These are phyloP conservation scores for Orthonevra nobilis DNA, from an alignment of 2,888 invertebrate species.

Conservation along the genomic window DNA sequence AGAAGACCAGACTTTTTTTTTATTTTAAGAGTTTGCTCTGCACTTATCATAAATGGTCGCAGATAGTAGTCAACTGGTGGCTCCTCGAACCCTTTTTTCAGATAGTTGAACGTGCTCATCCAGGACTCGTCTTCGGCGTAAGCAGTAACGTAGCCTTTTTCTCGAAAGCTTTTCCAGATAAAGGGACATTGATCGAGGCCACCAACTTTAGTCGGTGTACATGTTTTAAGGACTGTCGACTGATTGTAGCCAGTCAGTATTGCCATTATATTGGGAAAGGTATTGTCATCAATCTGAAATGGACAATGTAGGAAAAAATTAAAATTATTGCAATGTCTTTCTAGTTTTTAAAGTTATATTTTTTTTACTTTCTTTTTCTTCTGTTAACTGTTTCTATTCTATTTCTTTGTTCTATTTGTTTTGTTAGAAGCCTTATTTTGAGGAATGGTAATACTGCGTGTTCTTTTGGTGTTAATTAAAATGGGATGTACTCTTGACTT, in stretches of 20 bases:
- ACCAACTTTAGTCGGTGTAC: constrained; percentile 81
- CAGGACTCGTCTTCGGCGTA: constrained; percentile 88
- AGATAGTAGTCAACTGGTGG: constrained; percentile 92
- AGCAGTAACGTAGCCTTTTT: constrained; percentile 87
- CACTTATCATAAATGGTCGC: constrained; percentile 86
- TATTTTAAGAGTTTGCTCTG: constrained; percentile 82
- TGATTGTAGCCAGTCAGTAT: constrained; percentile 86
- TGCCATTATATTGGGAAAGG: constrained; percentile 94
- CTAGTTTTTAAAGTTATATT: no score
- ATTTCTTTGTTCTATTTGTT: no score
- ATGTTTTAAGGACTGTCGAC: constrained; percentile 80
- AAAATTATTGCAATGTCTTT: no score
- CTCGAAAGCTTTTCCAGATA: constrained; percentile 88
- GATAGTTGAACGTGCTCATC: constrained; percentile 86
- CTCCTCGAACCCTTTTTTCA: constrained; percentile 86
- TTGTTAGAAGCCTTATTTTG: no score
- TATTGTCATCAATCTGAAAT: constrained; percentile 90
- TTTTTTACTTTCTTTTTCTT: no score
- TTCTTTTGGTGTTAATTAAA: no score
- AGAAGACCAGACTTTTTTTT: constrained; percentile 81
- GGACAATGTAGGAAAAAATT: not conserved
- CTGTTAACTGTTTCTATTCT: no score
- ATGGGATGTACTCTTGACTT: no score
- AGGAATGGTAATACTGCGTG: no score
- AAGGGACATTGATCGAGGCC: constrained; percentile 87